Percentiles rank a stretch among this genome's conserved stretches.
Conservation (phyloP, 2,888 invertebrate species). For the Smittia sp. region DNA sequence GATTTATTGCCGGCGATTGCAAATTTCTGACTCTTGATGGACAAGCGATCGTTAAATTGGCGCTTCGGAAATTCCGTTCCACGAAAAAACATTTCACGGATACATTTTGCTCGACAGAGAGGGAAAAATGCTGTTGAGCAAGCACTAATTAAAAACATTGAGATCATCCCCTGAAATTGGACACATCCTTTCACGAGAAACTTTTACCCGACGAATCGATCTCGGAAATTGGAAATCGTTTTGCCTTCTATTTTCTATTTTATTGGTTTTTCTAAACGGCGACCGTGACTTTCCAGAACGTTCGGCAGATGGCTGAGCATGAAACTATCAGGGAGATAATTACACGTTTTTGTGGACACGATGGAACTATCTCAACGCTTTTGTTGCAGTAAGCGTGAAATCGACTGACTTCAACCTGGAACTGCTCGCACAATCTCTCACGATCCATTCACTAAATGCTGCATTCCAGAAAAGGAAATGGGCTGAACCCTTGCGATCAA, state of each 20-base stretch:
- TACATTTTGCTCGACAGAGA: background rate
- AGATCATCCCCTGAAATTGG: background rate
- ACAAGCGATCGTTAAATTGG: background rate
- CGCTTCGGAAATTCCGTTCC: conserved; percentile 1
- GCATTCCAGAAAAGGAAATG: conserved; percentile 29
- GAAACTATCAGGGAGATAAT: background rate
- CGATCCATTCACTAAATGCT: background rate
- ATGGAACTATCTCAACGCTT: too few relatives aligned
- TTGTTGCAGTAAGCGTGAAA: too few relatives aligned
- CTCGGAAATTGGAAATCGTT: background rate
- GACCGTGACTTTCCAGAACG: background rate
- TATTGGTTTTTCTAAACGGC: conserved; percentile 20
- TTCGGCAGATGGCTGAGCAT: background rate
- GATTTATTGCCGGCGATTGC: conserved; percentile 18
- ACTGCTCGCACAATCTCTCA: background rate
- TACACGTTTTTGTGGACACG: background rate
- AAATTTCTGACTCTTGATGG: conserved; percentile 25
- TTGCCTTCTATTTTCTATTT: conserved; percentile 9
- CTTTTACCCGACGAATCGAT: background rate
- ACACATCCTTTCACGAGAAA: conserved; percentile 3
- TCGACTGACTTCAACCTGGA: too few relatives aligned
- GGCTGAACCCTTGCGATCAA: conserved; percentile 4
- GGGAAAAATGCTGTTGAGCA: background rate
- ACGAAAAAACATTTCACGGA: conserved; percentile 4
- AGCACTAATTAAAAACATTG: conserved; percentile 5